Evolutionary conservation across 2,888 invertebrate species (phyloP).

Genomic region (Palloptera scutellata): DNA sequence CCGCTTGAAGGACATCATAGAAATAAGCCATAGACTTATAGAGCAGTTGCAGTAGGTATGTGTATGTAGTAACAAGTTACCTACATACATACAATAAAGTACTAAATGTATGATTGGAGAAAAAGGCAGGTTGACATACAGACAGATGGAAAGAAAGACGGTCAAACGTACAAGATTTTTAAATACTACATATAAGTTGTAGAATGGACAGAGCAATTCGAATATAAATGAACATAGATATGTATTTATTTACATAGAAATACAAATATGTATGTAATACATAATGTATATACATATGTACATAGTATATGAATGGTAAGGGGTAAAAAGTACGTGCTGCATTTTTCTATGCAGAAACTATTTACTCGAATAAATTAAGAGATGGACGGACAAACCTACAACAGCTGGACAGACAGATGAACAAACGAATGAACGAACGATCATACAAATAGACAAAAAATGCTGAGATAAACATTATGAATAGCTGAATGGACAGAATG

Average conservation of each 20-base stretch:
- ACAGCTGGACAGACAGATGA: not conserved
- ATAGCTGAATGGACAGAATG: constrained; percentile 1
- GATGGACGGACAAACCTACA: not conserved
- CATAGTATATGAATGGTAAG: too few relatives aligned
- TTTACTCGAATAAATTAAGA: not conserved
- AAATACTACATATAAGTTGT: not conserved
- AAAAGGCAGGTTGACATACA: constrained; percentile 18
- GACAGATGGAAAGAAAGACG: constrained; percentile 16
- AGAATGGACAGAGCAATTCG: too few relatives aligned
- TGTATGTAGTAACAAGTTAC: constrained; percentile 12
- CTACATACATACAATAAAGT: constrained; percentile 7
- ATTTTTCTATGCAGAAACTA: too few relatives aligned
- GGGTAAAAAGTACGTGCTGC: too few relatives aligned
- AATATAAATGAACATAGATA: too few relatives aligned
- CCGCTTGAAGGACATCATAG: constrained; percentile 35
- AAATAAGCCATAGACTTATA: constrained; percentile 10
- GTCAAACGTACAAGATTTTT: constrained; percentile 1
- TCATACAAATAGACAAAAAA: not conserved
- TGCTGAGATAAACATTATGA: constrained; percentile 13
- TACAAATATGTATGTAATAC: too few relatives aligned
- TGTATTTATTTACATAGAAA: too few relatives aligned
- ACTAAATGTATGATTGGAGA: not conserved
- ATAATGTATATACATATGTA: too few relatives aligned
- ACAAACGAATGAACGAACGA: not conserved
- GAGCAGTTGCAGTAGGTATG: constrained; percentile 11